Evolutionary conservation across 2,888 invertebrate species (phyloP).

Genomic region (Himalopsyche japonica): DNA sequence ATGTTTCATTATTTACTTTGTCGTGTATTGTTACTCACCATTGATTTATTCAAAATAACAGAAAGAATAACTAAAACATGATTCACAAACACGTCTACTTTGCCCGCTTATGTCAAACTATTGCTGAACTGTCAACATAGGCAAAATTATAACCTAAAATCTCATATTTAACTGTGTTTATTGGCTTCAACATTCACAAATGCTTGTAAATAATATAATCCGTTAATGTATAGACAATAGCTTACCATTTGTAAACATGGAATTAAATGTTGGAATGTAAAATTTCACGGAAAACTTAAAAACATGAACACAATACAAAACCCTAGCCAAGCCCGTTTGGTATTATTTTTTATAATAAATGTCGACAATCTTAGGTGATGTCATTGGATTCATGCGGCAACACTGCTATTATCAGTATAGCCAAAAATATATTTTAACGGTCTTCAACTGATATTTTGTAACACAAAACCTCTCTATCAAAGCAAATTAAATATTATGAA

Average conservation of each 20-base stretch:
- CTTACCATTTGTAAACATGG: slow-evolving; percentile 20
- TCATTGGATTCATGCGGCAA: background rate
- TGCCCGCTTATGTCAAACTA: slow-evolving; percentile 24
- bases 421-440: background rate
- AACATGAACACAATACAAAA: background rate
- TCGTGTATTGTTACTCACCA: background rate
- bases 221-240: background rate
- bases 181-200: background rate
- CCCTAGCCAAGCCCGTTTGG: background rate
- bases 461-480: background rate
- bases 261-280: background rate
- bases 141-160: slow-evolving; percentile 21
- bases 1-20: background rate
- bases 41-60: background rate
- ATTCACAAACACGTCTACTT: slow-evolving; percentile 18
- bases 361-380: background rate
- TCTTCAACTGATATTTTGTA: background rate
- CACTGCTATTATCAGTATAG: background rate
- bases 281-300: background rate
- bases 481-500: background rate
- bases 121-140: slow-evolving; percentile 24
- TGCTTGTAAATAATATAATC: background rate
- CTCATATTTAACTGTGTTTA: background rate
- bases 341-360: background rate
- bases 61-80: background rate